Evolutionary conservation across 2,888 invertebrate genomes (phyloP), one percentile per base, ranked within the genome.

Genomic region (Philereme transversata): DNA sequence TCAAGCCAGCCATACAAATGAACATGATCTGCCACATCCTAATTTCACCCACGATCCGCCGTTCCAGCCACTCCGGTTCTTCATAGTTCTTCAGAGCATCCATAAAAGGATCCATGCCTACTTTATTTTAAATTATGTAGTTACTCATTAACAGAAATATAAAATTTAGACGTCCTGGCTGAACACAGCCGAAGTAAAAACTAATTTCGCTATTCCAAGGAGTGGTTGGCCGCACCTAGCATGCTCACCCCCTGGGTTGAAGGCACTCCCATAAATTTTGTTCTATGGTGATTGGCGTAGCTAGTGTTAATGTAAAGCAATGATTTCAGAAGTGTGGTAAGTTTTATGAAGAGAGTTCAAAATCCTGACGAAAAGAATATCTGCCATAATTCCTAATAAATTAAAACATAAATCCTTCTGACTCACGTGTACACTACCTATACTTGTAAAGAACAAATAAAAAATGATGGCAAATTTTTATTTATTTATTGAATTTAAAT

Each of bases 11-110:
- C 60, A 95, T 87, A 75, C 94, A 94, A 64, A 96, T 88, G 79
- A 96, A 95, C 77, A 96, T 94, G 58, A 97, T 92, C 81, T 97
- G 97, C 97, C 97, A 97, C 54, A 96, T 93, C 67, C 96, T 93
- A 76, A 97, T 94, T 35, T 95, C 95, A 56, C 95, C 94, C 46
- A 95, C 83, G 36, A 95, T 93, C 59, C 93, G 88, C 68, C 91
- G 93, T 83, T 97, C 97, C 60, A 97, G 93, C 97, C 97, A 96
- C 72, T 95, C 94, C 51, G 95, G 93, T 72, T 94, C 94, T 51
- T 85, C 85, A 38, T 87, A 86, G 69, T 90, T 89, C 75, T 87
- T 86, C 54, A 90, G 82, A 54, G 83, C 86, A 48, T 87, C 91
- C 83, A 90, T 88, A 60, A 90, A 62, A 9, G 83, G 80, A 79